Evolutionary conservation across 2,113 vertebrate genomes (phyloP), one percentile per base, ranked within the genome.

Genomic region (Heterotis niloticus): DNA sequence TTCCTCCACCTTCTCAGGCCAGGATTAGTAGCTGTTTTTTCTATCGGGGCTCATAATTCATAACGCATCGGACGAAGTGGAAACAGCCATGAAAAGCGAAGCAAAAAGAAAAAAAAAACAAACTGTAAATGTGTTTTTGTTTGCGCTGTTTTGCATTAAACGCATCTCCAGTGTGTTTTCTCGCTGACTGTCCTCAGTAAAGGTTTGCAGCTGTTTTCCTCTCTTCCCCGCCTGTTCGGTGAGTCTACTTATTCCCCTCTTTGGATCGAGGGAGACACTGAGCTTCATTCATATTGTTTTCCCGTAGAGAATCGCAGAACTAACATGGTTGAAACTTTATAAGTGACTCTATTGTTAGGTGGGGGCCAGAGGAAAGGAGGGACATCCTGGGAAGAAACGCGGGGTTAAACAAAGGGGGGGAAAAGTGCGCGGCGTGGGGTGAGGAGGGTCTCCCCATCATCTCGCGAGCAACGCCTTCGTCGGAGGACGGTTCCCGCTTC

Each of bases 321-420:
- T 89, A 88, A 90, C 88, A 91, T 82, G 75, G 85, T 88, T 88
- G 86, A 80, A 84, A 89, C 92, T 92, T 91, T 92, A 91, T 92
- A 92, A 93, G 91, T 91, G 91, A 93, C 86, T 93, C 92, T 88
- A 92, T 91, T 91, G 90, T 92, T 82, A 76, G 89, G 82, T 86
- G 85, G 86, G 87, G 89, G 90, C 88, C 89, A 88, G 88, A 89
- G 84, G 89, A 90, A 88, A 86, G 85, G 87, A 86, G 83, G 84
- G 83, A 83, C 86, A 86, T 87, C 88, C 89, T 78, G 83, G 54
- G 65, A 64, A 83, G 73, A 81, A 84, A 84, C 70, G 79, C 54
- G 52, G 62, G 34, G 77, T 82, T 80, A 82, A 83, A 83, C 76
- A 84, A 82, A 79, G 75, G 67, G 57, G 75, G 76, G 82, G 74